phyloP scores from a whole-genome alignment of 2,797 vertebrate genomes.

The Lepilemur septentrionalis region DNA sequence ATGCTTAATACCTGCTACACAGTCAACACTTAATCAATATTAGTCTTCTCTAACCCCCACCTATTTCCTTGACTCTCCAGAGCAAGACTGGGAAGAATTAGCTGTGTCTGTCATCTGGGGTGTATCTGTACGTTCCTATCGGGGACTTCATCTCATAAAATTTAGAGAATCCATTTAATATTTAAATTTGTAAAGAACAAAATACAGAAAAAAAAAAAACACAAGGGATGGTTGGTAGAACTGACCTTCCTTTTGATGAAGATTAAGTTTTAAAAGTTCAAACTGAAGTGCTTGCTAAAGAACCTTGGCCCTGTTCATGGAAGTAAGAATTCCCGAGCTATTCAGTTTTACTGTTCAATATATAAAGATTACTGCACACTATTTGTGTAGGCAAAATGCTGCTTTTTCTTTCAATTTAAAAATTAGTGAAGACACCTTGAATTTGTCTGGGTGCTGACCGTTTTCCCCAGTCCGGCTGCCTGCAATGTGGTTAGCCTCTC shows the following conservation, averaged over 20 bases:
- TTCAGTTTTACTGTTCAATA: background rate
- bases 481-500: background rate
- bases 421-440: background rate
- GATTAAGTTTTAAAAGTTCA: background rate
- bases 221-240: background rate
- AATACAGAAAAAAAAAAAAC: background rate
- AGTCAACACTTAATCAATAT: background rate
- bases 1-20: background rate
- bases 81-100: background rate
- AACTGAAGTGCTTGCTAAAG: background rate
- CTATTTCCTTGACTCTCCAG: background rate
- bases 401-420: slow-evolving; percentile 19
- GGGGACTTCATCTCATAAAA: background rate
- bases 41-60: background rate
- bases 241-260: background rate
- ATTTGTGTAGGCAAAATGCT: background rate
- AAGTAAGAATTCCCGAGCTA: background rate
- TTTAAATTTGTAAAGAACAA: background rate
- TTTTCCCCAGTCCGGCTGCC: background rate
- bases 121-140: background rate
- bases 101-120: background rate
- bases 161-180: background rate
- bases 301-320: background rate
- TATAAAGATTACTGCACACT: background rate
- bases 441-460: background rate